Base-by-base conservation (phyloP, 2,888 invertebrate species). In the Lacanobia oleracea region DNA sequence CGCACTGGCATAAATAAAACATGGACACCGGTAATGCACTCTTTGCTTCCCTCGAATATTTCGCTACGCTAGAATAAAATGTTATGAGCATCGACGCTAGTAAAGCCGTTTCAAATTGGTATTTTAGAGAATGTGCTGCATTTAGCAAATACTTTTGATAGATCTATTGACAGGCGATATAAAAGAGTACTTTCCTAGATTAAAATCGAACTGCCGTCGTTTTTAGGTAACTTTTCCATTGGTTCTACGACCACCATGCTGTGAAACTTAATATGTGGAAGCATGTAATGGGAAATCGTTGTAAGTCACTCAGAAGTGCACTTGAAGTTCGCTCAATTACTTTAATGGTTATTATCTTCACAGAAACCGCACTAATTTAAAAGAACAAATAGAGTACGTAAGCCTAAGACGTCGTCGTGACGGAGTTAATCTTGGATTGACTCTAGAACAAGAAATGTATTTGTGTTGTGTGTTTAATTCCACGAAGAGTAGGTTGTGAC, bases 11-110 rank as follows among this genome's bases (percentile, higher is more conserved):
- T 86, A 83, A 84, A 86, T 86, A 86, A 86, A 86, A 91, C 90
- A 87, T 91, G 91, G 90, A 91, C 92, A 91, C 90, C 92, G 84
- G 91, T 94, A 94, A 94, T 94, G 94, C 93, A 93, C 91, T 91
- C 88, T 86, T 88, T 78, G 89, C 88, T 88, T 88, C 82, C 72
- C 87, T 86, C 82, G 86, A 84, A 77, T 64, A 77, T 76, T 66
- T 57, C 74, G 80, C 67, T 73, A 33, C 67, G 81, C 82, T 80
- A 85, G 66, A 69, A 70, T 81, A 82, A 86, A 86, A 84, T 74
- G 70, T 75, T 86, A 78, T 71, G 72, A 70, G 68, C 57, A 79
- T 67, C 64, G 72, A 67, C 50, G 57, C 70, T 72, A 72, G 72
- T 73, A 81, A 84, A 77, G 63, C 61, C 53, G 60, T 79, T 75